phyloP scores from a whole-genome alignment of 2,113 vertebrate genomes.

The Willisornis vidua region DNA sequence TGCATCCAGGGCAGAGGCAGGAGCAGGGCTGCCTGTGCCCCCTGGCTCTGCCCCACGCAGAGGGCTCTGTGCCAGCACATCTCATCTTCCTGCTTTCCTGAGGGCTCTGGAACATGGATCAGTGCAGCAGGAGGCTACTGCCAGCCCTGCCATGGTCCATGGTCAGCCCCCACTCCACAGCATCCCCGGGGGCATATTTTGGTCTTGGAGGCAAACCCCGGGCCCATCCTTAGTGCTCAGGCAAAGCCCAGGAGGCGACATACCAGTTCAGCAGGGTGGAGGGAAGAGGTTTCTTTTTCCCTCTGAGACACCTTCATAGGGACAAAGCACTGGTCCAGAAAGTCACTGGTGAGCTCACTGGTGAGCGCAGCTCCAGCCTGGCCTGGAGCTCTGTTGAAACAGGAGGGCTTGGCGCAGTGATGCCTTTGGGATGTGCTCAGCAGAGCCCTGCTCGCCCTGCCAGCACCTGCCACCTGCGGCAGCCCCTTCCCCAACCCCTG shows the following conservation, averaged over 20 bases:
- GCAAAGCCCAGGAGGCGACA: background rate
- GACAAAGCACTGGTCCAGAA: background rate
- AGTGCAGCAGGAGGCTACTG: background rate
- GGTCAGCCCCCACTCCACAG: background rate
- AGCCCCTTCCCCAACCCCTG: conserved; percentile 3
- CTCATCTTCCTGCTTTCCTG: background rate
- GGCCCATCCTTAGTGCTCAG: accelerated
- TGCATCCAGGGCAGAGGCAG: background rate
- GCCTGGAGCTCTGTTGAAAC: background rate
- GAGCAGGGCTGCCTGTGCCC: background rate
- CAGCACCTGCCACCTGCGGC: conserved; percentile 15
- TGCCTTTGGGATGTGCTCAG: background rate
- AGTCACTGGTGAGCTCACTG: accelerated
- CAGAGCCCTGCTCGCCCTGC: background rate
- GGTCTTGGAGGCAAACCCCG: background rate
- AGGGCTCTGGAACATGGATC: conserved; percentile 71
- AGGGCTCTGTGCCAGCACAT: background rate
- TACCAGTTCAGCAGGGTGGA: background rate
- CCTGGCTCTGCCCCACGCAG: accelerated
- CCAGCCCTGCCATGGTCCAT: background rate
- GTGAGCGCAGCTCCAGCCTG: background rate
- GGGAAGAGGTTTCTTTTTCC: background rate
- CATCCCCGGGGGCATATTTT: accelerated
- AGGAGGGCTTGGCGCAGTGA: background rate
- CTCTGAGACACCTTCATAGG: background rate